phyloP scores from a whole-genome alignment of 2,797 vertebrate species.

The Phoeniculus purpureus region DNA sequence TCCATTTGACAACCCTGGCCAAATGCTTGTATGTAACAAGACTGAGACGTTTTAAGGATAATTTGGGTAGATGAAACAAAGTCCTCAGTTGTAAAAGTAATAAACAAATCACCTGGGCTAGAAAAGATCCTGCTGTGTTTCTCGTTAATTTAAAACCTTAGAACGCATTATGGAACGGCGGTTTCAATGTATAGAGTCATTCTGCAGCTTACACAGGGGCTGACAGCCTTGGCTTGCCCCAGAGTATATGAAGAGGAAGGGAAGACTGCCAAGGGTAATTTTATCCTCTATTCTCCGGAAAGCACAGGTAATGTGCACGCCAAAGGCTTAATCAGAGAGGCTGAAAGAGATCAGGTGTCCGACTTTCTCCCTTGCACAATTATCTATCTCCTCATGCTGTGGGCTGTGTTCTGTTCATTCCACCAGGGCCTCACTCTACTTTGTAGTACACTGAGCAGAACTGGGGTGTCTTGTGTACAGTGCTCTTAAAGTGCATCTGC shows the following conservation, averaged over 20 bases:
- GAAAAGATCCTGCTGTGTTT: background rate
- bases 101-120: background rate
- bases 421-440: background rate
- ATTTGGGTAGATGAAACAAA: background rate
- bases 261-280: background rate
- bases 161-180: background rate
- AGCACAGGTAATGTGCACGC: background rate
- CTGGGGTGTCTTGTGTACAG: rapidly evolving
- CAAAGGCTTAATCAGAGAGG: background rate
- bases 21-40: background rate
- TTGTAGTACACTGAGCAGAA: background rate
- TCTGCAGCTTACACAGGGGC: background rate
- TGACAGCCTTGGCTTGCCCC: background rate
- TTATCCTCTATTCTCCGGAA: background rate
- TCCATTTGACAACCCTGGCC: background rate
- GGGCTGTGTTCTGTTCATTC: background rate
- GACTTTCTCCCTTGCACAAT: background rate
- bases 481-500: background rate
- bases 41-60: background rate
- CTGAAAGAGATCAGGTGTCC: background rate
- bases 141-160: background rate
- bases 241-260: background rate
- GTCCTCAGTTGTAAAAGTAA: background rate
- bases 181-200: background rate
- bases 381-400: background rate